Conservation (phyloP, 2,888 invertebrate genomes). For the Platycheirus rosarum region DNA sequence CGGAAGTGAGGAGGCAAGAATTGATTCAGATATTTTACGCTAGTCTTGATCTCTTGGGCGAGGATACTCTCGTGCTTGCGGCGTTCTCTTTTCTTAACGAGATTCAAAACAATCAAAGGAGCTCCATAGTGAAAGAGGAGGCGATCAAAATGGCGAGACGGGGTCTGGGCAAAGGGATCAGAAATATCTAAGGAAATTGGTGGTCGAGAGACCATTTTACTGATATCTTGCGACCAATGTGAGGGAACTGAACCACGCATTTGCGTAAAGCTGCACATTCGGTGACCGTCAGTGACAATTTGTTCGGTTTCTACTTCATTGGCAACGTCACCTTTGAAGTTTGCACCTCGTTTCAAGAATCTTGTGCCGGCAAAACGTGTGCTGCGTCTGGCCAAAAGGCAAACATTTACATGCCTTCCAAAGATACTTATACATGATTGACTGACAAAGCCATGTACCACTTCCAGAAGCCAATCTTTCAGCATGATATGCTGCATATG, state of each 20-base stretch:
- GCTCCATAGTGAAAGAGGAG: slow-evolving; percentile 88
- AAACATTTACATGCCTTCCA: slow-evolving; percentile 93
- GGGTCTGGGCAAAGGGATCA: slow-evolving; percentile 94
- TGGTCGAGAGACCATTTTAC: slow-evolving; percentile 99
- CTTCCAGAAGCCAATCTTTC: slow-evolving; percentile 96
- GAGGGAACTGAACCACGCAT: slow-evolving; percentile 98
- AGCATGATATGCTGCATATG: slow-evolving; percentile 87
- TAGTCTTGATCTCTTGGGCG: slow-evolving; percentile 92
- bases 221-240: slow-evolving; percentile 98
- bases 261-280: slow-evolving; percentile 96
- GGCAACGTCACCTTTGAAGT: slow-evolving; percentile 97
- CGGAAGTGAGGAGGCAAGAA: slow-evolving; percentile 93
- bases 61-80: slow-evolving; percentile 96
- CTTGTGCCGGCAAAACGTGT: slow-evolving; percentile 98
- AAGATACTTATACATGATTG: slow-evolving; percentile 95
- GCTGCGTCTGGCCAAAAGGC: slow-evolving; percentile 95
- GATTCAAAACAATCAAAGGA: slow-evolving; percentile 94
- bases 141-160: slow-evolving; percentile 92
- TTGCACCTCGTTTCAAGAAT: slow-evolving; percentile 98
- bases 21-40: slow-evolving; percentile 96
- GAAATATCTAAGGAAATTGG: slow-evolving; percentile 94
- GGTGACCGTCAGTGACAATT: slow-evolving; percentile 82
- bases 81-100: slow-evolving; percentile 97
- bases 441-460: slow-evolving; percentile 97
- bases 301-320: slow-evolving; percentile 88